Evolutionary conservation across 1,140 invertebrate genomes (phyloP).

Genomic region (Brachionus angularis): DNA sequence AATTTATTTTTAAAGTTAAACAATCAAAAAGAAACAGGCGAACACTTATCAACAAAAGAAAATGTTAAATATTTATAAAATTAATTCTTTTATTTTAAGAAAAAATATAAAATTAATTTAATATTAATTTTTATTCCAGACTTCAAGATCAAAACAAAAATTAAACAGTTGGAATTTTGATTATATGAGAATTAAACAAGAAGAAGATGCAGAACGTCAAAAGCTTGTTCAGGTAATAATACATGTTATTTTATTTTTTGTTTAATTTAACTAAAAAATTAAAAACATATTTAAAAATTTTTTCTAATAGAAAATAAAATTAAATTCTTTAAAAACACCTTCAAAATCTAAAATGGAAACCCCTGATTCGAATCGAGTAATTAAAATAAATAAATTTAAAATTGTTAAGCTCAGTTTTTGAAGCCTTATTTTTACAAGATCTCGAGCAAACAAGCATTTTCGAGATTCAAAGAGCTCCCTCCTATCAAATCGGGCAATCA

Average conservation of each 20-base stretch:
- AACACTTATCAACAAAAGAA: too few relatives aligned
- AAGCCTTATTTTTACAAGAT: too few relatives aligned
- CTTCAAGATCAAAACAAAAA: not conserved
- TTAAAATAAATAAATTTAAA: too few relatives aligned
- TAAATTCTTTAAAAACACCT: slow-evolving; percentile 34
- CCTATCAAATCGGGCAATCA: slow-evolving; percentile 28
- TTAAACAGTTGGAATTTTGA: slow-evolving; percentile 12
- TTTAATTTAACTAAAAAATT: not conserved
- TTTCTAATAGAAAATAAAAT: too few relatives aligned
- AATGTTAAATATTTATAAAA: not conserved
- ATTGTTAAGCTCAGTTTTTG: too few relatives aligned
- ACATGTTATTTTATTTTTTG: too few relatives aligned
- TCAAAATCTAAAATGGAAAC: slow-evolving; percentile 10
- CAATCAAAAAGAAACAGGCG: too few relatives aligned
- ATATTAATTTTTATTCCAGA: not conserved
- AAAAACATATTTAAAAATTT: not conserved
- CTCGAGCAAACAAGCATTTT: slow-evolving; percentile 18
- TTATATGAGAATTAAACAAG: slow-evolving; percentile 20
- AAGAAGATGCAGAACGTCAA: slow-evolving; percentile 7
- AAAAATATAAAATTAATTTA: not conserved
- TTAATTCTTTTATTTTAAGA: not conserved
- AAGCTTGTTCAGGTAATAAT: not conserved
- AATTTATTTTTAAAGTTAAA: too few relatives aligned
- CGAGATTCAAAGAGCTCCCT: slow-evolving; percentile 35
- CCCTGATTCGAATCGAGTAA: not conserved